Base-by-base conservation (phyloP, 2,888 invertebrate genomes). In the Chymomyza caudatula region DNA sequence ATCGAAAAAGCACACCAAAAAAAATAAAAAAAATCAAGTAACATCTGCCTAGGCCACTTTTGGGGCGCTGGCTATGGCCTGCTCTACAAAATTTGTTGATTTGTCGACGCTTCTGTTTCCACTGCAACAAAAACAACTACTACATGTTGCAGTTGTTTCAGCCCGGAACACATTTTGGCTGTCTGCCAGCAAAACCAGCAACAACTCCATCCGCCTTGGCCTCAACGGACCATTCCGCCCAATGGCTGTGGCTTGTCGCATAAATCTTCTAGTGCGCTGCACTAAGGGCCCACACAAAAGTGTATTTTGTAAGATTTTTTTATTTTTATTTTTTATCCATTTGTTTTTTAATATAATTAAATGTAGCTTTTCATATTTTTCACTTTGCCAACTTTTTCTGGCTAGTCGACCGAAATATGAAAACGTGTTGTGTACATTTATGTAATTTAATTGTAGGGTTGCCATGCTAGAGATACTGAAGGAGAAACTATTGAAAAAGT, bases 221-320 rank as follows among this genome's bases (percentile, higher is more conserved):
- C 29, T 37, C 29, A 11, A 37, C 29, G 29, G 11, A 11, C 29
- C 29, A 11, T 37, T 37, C 3, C 29, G 29, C 29, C 29, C 29
- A 37, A 11, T 37, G 29, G 29, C 8, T 11, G 29, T 37, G 29
- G 57, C 59, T 77, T 83, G 84, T 74, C 83, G 83, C 78, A 78
- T 73, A 73, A 76, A 85, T 78, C 66, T 69, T 13, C 63, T 47
- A 53, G 58, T 62, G 62, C 55, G 52, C 44, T 29, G 60, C 58
- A 25, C n/a, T n/a, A n/a, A n/a, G n/a, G n/a, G n/a, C n/a, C n/a
- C n/a, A n/a, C n/a, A n/a, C n/a, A n/a, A n/a, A n/a, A 43, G 53
- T 37, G 20, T 11, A 52, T 37, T 20, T 17, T 51, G 52, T 19
- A 63, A 49, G 20, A n/a, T 22, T 60, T 53, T 53, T 56, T 52